Base-by-base conservation (phyloP, 1,140 invertebrate species). In the Phymorhynchus buccinoides region DNA sequence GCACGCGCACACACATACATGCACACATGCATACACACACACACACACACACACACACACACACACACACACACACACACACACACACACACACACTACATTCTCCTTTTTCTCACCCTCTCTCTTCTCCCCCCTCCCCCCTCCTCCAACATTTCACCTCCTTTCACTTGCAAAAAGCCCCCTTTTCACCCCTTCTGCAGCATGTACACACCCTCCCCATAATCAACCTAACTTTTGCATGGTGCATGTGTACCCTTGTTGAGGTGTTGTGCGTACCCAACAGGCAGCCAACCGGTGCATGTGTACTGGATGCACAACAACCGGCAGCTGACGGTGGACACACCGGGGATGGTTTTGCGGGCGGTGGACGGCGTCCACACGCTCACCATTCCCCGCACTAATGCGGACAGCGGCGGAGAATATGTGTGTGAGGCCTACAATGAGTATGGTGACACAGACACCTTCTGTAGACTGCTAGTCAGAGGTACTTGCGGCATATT, bases 391-490 rank as follows among this genome's bases (percentile, higher is more conserved):
- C 96, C 97, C 12, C 97, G 98, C 93, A 97, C 98, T 90, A 98
- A 98, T 95, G 97, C 97, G 4, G 97, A 98, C 94, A 97, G 98
- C 93, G 94, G 95, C 91, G 98, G 98, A 75, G 97, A 96, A 41
- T 99, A 99, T 94, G 98, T 97, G 4, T 99, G 98, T 93, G 97
- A 99, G 94, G 97, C 97, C 71, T 98, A 98, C 94, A 98, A 98
- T 94, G 97, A 98, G 93, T 96, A 95, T 82, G 98, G 97, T 85
- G 97, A 99, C 94, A 97, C 97, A 83, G 93, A 94, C 85, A 94
- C 94, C 1, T 90, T 89, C 73, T 93, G 92, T 89, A 85, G 86
- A 56, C 80, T 93, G 1, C 77, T 41, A 83, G 90, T 92, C 16
- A 84, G 42, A 90, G 89, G 90, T 91, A 89, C 37, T 48, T 84